Conservation (phyloP, 2,797 vertebrate species). For the Ataeniobius toweri region DNA sequence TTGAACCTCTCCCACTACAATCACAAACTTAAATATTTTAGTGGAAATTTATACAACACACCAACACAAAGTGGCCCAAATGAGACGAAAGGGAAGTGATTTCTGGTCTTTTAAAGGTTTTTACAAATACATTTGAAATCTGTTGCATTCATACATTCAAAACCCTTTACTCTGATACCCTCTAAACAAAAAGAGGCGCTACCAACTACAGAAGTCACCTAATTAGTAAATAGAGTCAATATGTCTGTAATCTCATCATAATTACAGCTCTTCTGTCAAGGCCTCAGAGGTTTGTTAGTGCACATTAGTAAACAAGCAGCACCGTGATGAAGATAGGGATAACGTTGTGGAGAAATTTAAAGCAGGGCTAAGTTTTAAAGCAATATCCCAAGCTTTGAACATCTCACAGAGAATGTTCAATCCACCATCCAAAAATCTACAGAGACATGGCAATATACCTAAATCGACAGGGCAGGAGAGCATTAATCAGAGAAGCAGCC, state of each 20-base stretch:
- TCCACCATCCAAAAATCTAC: neutral
- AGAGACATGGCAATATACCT: neutral
- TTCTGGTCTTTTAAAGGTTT: no score
- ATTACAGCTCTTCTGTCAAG: neutral
- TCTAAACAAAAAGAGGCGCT: neutral
- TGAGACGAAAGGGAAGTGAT: no score
- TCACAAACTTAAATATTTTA: no score
- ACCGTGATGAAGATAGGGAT: neutral
- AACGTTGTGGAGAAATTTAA: neutral
- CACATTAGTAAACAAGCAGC: neutral
- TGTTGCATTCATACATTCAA: no score
- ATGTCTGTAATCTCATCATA: neutral
- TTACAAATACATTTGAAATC: no score
- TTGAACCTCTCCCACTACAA: neutral
- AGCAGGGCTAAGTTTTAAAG: neutral
- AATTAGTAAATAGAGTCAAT: neutral
- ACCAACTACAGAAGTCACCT: neutral
- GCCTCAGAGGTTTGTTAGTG: neutral
- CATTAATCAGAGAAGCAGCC: no score
- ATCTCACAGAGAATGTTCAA: no score
- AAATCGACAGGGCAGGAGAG: no score
- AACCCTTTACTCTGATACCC: neutral
- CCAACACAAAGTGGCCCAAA: no score
- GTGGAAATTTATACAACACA: no score
- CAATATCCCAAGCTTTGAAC: neutral